Evolutionary conservation across 2,113 vertebrate species (phyloP).

Genomic region (cattle (Bos taurus)): ARS-UCD2.0 NC_082638.1:3550001-3550500

Average conservation of each 20-base stretch:
- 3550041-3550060: background rate
- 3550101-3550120: background rate
- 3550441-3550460: background rate
- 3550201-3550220: background rate
- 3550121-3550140: background rate
- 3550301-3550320: background rate
- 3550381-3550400: background rate
- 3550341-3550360: background rate
- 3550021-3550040: background rate
- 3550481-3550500: background rate
- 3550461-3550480: background rate
- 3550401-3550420: background rate
- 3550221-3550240: background rate
- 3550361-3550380: background rate
- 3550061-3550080: rapidly evolving
- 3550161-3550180: background rate
- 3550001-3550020: background rate
- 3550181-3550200: background rate
- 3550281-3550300: background rate
- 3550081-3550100: background rate
- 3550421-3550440: rapidly evolving
- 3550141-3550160: background rate
- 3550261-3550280: background rate
- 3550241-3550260: background rate
- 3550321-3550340: background rate